Conservation (phyloP, 1,140 invertebrate species). For the Apocrypta bakeri region DNA sequence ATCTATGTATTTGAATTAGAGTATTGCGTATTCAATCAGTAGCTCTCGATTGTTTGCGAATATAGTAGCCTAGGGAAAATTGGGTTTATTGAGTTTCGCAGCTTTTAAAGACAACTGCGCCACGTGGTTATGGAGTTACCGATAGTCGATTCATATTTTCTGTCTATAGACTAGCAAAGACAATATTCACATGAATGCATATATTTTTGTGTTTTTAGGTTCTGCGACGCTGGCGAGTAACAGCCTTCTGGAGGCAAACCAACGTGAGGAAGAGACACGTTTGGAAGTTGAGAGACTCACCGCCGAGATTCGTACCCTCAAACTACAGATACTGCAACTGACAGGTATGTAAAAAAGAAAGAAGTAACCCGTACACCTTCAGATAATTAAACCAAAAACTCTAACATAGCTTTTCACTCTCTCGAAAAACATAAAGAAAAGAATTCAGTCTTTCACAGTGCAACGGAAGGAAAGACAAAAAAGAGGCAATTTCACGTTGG, state of each 20-base stretch:
- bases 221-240: constrained; percentile 63
- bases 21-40: constrained; percentile 39
- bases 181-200: too few relatives aligned
- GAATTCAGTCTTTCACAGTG: not conserved
- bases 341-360: constrained; percentile 64
- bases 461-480: too few relatives aligned
- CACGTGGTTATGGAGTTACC: too few relatives aligned
- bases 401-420: not conserved
- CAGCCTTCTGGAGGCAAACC: constrained; percentile 65
- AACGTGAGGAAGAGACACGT: constrained; percentile 77
- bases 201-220: constrained; percentile 57
- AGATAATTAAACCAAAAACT: not conserved
- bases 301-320: constrained; percentile 77
- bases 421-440: not conserved
- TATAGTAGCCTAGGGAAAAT: constrained; percentile 45
- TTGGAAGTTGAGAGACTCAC: constrained; percentile 77
- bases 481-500: constrained; percentile 13
- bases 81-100: constrained; percentile 56
- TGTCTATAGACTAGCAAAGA: too few relatives aligned
- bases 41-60: not conserved
- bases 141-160: too few relatives aligned
- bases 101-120: constrained; percentile 56
- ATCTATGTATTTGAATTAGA: too few relatives aligned
- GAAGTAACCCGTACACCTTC: not conserved
- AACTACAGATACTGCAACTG: constrained; percentile 77